Percentiles rank a stretch among this genome's conserved stretches.
These are phyloP conservation scores for Glaucomys volans DNA, from an alignment of 2,113 vertebrate genomes.

Conservation along the genomic window DNA sequence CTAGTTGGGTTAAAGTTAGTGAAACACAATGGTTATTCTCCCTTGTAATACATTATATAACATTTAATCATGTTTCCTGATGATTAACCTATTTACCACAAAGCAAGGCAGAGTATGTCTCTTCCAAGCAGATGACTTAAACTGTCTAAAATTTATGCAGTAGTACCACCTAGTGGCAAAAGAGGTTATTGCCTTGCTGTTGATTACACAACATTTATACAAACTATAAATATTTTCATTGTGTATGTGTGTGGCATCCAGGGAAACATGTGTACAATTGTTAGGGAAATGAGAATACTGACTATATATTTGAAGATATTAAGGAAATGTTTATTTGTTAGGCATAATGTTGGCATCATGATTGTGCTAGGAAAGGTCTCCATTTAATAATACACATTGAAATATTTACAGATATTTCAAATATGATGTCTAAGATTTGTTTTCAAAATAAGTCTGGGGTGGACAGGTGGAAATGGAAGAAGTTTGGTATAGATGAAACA, in stretches of 20 bases:
- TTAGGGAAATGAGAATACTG: not conserved
- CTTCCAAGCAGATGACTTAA: not conserved
- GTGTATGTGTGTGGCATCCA: not conserved
- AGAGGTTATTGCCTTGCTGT: constrained; percentile 43
- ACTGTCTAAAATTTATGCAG: constrained; percentile 4
- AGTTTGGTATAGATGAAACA: not conserved
- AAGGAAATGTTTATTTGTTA: constrained; percentile 44
- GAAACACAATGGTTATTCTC: not conserved
- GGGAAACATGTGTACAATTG: not conserved
- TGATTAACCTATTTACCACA: not conserved
- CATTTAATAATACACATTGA: constrained; percentile 35
- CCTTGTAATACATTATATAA: not conserved
- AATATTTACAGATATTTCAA: not conserved
- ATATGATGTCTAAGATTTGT: not conserved
- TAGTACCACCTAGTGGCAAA: constrained; percentile 75
- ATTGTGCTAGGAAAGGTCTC: constrained; percentile 26
- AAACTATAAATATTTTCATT: not conserved
- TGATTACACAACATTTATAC: not conserved
- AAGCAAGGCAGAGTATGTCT: not conserved
- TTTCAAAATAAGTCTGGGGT: constrained; percentile 30
- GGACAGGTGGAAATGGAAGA: not conserved
- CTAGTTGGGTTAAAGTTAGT: constrained; percentile 25
- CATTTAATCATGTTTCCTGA: not conserved
- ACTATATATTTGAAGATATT: constrained; percentile 25
- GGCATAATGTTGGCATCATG: not conserved